Evolutionary conservation across 2,113 vertebrate species (phyloP).

Genomic region (Hiodon tergisus): DNA sequence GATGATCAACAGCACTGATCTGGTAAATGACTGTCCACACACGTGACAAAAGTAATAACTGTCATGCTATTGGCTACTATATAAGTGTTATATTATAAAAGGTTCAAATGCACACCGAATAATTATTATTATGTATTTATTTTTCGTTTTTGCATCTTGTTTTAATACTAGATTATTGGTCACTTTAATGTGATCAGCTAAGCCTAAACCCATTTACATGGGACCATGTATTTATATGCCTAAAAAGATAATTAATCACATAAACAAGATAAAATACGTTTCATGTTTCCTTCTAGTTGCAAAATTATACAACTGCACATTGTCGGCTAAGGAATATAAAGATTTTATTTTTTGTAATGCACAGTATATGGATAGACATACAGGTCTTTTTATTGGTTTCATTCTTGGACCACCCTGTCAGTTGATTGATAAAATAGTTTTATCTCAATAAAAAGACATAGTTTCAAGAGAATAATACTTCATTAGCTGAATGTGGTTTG

Average conservation of each 20-base stretch:
- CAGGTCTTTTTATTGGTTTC: conserved; percentile 18
- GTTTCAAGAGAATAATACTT: conserved; percentile 11
- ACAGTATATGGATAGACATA: no score
- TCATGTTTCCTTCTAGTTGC: no score
- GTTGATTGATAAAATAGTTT: background rate
- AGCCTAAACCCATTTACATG: background rate
- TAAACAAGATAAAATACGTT: no score
- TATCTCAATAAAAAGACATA: background rate
- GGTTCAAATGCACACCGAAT: no score
- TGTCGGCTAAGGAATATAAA: no score
- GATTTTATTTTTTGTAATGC: background rate
- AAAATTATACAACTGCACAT: no score
- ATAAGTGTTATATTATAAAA: no score
- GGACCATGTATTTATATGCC: no score
- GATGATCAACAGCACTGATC: conserved; percentile 49
- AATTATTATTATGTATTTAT: background rate
- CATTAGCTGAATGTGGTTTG: background rate
- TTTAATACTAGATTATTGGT: background rate
- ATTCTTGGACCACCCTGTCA: background rate
- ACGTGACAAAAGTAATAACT: background rate
- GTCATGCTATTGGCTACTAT: no score
- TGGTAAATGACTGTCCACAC: conserved; percentile 57
- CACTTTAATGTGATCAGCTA: background rate
- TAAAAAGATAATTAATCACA: no score
- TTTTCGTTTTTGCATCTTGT: background rate